These are phyloP conservation scores for Eleginops maclovinus DNA, from an alignment of 2,113 vertebrate genomes.

Conservation along the genomic window DNA sequence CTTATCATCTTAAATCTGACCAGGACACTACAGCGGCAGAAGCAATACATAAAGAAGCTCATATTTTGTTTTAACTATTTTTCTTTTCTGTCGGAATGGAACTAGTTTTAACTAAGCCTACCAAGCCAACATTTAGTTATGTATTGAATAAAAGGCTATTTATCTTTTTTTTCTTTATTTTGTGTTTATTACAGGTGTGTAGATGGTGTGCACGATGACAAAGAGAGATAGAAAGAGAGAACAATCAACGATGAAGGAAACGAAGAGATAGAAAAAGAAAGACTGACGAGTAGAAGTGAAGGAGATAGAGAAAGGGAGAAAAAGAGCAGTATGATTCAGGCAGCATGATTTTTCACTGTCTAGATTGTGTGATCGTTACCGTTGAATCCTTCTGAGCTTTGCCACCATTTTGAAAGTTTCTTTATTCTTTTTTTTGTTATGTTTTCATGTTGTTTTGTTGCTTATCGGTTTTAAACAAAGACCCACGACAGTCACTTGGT, in stretches of 20 bases:
- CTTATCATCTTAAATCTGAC: constrained; percentile 70
- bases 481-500: constrained; percentile 70
- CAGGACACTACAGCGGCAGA: constrained; percentile 78
- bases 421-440: constrained; percentile 28
- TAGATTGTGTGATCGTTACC: constrained; percentile 53
- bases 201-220: constrained; percentile 60
- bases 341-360: constrained; percentile 61
- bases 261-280: not conserved
- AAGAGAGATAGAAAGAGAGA: not conserved
- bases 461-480: constrained; percentile 56
- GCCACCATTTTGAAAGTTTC: constrained; percentile 41
- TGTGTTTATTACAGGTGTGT: constrained; percentile 69
- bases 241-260: not conserved
- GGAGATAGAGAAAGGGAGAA: not conserved
- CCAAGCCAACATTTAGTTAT: constrained; percentile 74
- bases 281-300: constrained; percentile 1
- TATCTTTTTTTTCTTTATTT: constrained; percentile 49
- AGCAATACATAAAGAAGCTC: constrained; percentile 80
- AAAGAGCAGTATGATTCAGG: constrained; percentile 56
- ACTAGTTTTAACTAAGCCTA: constrained; percentile 74
- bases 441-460: constrained; percentile 54
- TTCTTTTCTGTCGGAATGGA: constrained; percentile 76
- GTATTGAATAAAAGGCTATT: constrained; percentile 72
- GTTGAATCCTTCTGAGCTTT: constrained; percentile 56
- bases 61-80: constrained; percentile 61